Conservation (phyloP, 2,797 vertebrate genomes). For the Anguilla megastoma region DNA sequence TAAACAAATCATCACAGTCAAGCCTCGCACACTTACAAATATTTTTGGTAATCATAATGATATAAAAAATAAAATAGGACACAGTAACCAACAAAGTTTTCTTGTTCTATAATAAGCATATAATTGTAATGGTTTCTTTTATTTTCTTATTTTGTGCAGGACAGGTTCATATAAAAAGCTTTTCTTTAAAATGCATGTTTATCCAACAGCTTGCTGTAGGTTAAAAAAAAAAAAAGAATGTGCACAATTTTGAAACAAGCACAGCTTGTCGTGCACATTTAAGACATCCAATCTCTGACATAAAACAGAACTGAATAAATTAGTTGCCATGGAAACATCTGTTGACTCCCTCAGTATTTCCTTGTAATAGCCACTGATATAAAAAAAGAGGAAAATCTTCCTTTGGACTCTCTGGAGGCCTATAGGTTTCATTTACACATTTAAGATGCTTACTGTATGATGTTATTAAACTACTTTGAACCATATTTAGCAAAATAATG, state of each 20-base stretch:
- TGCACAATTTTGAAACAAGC: conserved; percentile 1
- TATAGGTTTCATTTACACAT: background rate
- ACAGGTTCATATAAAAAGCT: background rate
- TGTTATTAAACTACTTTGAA: background rate
- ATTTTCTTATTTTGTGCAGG: background rate
- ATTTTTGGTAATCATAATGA: background rate
- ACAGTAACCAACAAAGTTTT: background rate
- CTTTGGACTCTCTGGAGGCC: background rate
- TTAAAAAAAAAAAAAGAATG: background rate
- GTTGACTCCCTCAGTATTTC: background rate
- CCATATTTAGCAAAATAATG: background rate
- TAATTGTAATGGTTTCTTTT: background rate
- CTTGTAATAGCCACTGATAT: background rate
- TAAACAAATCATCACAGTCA: background rate
- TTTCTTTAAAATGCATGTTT: background rate
- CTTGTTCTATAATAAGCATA: background rate
- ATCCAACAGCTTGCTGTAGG: background rate
- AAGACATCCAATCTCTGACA: background rate
- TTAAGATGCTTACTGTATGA: background rate
- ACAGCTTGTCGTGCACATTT: background rate
- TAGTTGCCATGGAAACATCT: conserved; percentile 15
- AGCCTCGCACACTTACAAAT: no score
- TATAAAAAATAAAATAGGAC: background rate
- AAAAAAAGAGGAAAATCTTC: background rate
- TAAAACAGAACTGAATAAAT: conserved; percentile 5